Evolutionary conservation across 2,888 invertebrate species (phyloP).

Genomic region (Gerosis bhagava): DNA sequence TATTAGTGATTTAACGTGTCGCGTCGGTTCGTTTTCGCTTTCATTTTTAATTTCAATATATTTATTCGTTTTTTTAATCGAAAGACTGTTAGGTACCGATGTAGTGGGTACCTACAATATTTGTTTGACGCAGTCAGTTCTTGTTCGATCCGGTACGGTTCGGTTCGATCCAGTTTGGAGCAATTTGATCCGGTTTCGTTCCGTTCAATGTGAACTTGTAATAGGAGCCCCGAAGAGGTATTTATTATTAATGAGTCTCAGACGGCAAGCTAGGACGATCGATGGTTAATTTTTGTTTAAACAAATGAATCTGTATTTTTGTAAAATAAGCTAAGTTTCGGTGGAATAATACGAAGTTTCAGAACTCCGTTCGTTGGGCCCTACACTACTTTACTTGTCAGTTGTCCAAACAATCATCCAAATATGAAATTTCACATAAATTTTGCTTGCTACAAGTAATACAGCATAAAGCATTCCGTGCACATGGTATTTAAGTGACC

Average conservation of each 20-base stretch:
- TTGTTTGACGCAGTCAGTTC: too few species aligned
- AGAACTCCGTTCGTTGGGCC: too few species aligned
- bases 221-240: slow-evolving; percentile 68
- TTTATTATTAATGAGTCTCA: slow-evolving; percentile 65
- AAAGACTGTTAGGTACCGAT: slow-evolving; percentile 76
- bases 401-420: too few species aligned
- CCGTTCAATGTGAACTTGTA: slow-evolving; percentile 31
- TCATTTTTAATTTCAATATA: slow-evolving; percentile 41
- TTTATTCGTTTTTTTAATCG: too few species aligned
- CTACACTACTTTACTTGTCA: too few species aligned
- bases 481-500: too few species aligned
- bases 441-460: too few species aligned
- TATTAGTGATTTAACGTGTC: slow-evolving; percentile 49
- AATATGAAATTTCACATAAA: too few species aligned
- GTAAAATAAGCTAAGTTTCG: slow-evolving; percentile 68
- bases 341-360: too few species aligned
- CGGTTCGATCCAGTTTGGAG: too few species aligned
- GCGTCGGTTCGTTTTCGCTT: slow-evolving; percentile 50
- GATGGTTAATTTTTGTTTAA: slow-evolving; percentile 71
- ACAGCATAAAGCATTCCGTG: too few species aligned
- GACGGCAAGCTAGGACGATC: slow-evolving; percentile 72
- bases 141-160: too few species aligned
- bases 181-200: slow-evolving; percentile 31
- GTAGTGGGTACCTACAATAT: slow-evolving; percentile 31
- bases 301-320: slow-evolving; percentile 79